Evolutionary conservation across 2,113 vertebrate species (phyloP).

Genomic region (Morone saxatilis): DNA sequence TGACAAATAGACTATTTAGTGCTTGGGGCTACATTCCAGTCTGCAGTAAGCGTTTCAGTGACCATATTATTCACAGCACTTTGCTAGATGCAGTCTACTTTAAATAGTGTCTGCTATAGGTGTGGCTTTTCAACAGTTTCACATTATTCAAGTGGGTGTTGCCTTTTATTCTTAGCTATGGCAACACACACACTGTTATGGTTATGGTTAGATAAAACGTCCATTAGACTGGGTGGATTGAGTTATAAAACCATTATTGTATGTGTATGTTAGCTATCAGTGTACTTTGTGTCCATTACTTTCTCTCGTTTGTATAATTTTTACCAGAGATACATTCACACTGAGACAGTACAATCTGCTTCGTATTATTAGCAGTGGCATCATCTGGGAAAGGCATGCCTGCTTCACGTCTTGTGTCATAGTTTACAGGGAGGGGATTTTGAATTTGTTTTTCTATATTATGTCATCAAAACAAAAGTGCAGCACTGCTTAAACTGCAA

Average conservation of each 20-base stretch:
- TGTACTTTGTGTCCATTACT: slow-evolving; percentile 3
- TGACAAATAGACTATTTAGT: neutral
- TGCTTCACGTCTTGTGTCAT: slow-evolving; percentile 40
- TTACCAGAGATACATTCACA: slow-evolving; percentile 8
- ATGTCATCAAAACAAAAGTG: slow-evolving; percentile 35
- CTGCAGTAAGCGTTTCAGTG: neutral
- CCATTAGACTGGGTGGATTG: slow-evolving; percentile 19
- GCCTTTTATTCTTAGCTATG: slow-evolving; percentile 22
- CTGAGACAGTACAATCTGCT: slow-evolving; percentile 27
- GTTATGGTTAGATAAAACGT: slow-evolving; percentile 39
- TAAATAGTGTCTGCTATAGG: slow-evolving; percentile 23
- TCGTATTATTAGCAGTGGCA: slow-evolving; percentile 49
- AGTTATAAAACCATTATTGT: neutral
- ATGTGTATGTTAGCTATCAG: neutral
- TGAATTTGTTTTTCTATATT: slow-evolving; percentile 32
- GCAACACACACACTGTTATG: slow-evolving; percentile 41
- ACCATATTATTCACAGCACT: neutral
- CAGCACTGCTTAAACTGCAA: neutral
- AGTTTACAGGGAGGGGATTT: neutral
- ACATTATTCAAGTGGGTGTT: slow-evolving; percentile 47
- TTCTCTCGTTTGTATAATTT: neutral
- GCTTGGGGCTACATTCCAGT: slow-evolving; percentile 18
- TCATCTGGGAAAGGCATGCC: slow-evolving; percentile 53
- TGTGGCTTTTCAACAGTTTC: slow-evolving; percentile 29
- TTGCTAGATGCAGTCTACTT: slow-evolving; percentile 12